Percentiles rank a stretch among this genome's conserved stretches.
phyloP scores from a whole-genome alignment of 2,113 vertebrate genomes.

The Callipepla squamata region DNA sequence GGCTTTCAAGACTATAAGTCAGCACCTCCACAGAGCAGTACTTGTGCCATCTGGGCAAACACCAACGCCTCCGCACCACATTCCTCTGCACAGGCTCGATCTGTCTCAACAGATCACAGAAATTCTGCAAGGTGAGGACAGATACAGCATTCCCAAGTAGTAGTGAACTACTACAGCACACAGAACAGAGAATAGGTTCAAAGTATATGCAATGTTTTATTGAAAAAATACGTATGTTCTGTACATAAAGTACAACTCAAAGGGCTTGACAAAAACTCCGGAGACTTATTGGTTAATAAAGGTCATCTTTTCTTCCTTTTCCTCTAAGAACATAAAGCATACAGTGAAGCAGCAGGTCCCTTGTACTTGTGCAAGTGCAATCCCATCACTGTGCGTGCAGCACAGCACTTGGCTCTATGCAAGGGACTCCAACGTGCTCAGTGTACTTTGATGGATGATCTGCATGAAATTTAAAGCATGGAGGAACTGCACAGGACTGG shows the following conservation, averaged over 20 bases:
- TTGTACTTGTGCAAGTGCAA: constrained; percentile 40
- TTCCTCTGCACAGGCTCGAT: fast-evolving
- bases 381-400: not conserved
- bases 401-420: constrained; percentile 19
- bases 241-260: constrained; percentile 67
- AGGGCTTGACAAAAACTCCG: constrained; percentile 44
- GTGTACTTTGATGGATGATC: constrained; percentile 14
- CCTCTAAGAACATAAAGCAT: constrained; percentile 34
- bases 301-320: constrained; percentile 16
- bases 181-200: not conserved
- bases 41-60: fast-evolving
- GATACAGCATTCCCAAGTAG: not conserved
- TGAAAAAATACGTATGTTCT: constrained; percentile 71
- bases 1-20: fast-evolving
- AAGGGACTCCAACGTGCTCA: constrained; percentile 47
- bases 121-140: not conserved
- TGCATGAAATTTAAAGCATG: constrained; percentile 57
- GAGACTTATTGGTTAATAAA: constrained; percentile 47
- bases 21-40: not conserved
- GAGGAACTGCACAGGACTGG: constrained; percentile 44
- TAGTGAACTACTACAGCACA: not conserved
- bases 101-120: fast-evolving
- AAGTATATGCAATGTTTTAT: constrained; percentile 73
- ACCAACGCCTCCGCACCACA: not conserved
- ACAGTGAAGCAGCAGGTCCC: constrained; percentile 47